Evolutionary conservation across 2,113 vertebrate genomes (phyloP).

Genomic region (Aplodontia rufa): DNA sequence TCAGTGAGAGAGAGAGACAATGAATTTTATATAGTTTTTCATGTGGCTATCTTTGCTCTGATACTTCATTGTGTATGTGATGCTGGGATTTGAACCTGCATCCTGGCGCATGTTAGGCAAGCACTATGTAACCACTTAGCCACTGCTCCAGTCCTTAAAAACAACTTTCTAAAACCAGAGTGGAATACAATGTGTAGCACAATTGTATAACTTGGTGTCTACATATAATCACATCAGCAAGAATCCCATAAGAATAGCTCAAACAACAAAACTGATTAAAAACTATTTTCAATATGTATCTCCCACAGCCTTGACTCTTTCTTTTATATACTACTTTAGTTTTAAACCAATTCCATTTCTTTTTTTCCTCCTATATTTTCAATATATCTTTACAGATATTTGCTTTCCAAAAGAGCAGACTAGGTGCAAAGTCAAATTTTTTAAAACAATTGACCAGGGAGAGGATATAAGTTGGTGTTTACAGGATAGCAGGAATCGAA

Average conservation of each 20-base stretch:
- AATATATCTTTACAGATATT: not conserved
- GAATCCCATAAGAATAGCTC: not conserved
- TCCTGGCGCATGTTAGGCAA: too few relatives aligned
- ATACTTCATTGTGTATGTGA: too few relatives aligned
- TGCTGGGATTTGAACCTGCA: too few relatives aligned
- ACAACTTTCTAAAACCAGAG: not conserved
- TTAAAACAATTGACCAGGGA: not conserved
- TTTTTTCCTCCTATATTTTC: too few relatives aligned
- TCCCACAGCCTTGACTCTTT: not conserved
- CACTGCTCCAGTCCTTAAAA: too few relatives aligned
- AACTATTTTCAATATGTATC: not conserved
- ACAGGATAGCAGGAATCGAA: fast-evolving
- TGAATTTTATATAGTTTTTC: too few relatives aligned
- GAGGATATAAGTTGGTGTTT: not conserved
- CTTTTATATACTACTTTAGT: too few relatives aligned
- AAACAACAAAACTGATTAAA: not conserved
- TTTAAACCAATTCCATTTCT: not conserved
- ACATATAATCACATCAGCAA: not conserved
- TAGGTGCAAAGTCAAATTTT: not conserved
- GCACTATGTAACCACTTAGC: too few relatives aligned
- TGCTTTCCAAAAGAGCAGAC: not conserved
- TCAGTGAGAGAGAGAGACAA: too few relatives aligned
- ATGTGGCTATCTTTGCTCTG: too few relatives aligned
- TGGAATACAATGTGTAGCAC: not conserved
- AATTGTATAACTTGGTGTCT: not conserved